Conservation (phyloP, 2,113 vertebrate species). For the Cheilinus undulatus region DNA sequence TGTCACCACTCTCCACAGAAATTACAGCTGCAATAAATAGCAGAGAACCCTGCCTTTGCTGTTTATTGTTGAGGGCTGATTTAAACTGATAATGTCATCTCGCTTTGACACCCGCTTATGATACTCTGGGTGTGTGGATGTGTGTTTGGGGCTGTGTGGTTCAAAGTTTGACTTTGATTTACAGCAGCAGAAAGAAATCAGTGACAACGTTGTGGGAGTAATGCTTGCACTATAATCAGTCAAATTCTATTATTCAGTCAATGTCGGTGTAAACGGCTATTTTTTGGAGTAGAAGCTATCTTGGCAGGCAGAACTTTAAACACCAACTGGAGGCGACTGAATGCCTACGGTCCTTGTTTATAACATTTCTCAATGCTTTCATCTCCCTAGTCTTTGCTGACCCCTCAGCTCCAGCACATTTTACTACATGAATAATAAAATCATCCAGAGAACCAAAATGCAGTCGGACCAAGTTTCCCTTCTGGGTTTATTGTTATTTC, state of each 20-base stretch:
- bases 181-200: conserved; percentile 22
- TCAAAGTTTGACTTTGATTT: conserved; percentile 40
- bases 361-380: conserved; percentile 18
- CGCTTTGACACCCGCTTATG: conserved; percentile 41
- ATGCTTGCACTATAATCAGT: conserved; percentile 44
- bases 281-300: conserved; percentile 17
- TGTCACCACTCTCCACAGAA: conserved; percentile 63
- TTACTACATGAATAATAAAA: conserved; percentile 32
- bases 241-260: conserved; percentile 45
- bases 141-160: conserved; percentile 6
- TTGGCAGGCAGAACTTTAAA: conserved; percentile 19
- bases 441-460: neutral
- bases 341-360: conserved; percentile 17
- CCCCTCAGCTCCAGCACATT: conserved; percentile 13
- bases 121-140: conserved; percentile 18
- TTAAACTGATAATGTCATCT: conserved; percentile 57
- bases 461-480: conserved; percentile 11
- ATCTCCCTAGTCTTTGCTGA: conserved; percentile 25
- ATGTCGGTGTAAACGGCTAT: conserved; percentile 27
- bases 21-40: conserved; percentile 73
- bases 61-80: conserved; percentile 48
- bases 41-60: conserved; percentile 18
- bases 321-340: conserved; percentile 1
- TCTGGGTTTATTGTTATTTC: conserved; percentile 35
- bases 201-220: conserved; percentile 34